Evolutionary conservation across 2,888 invertebrate species (phyloP).

Genomic region (Mycogona germanica): DNA sequence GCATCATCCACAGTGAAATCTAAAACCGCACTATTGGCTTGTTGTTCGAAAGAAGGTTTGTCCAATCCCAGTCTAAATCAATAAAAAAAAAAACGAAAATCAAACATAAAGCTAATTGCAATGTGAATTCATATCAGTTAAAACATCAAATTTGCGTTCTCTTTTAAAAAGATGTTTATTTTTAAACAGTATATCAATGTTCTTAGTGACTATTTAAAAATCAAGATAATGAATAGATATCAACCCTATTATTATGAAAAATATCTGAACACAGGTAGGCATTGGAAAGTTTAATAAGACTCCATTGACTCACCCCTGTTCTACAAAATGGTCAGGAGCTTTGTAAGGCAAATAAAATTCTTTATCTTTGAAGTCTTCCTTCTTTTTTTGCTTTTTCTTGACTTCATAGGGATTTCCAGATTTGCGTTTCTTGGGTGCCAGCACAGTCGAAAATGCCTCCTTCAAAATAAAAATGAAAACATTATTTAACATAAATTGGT

Average conservation of each 20-base stretch:
- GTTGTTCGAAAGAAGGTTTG: slow-evolving; percentile 56
- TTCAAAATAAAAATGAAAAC: slow-evolving; percentile 29
- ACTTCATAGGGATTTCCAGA: neutral
- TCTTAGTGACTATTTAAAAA: too few species aligned
- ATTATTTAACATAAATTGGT: neutral
- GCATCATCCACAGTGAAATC: slow-evolving; percentile 75
- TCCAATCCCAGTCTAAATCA: slow-evolving; percentile 53
- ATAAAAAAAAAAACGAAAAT: slow-evolving; percentile 8
- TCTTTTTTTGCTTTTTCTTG: slow-evolving; percentile 24
- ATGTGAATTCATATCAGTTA: too few species aligned
- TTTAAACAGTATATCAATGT: too few species aligned
- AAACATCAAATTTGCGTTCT: too few species aligned
- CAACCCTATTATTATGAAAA: neutral
- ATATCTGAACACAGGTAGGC: neutral
- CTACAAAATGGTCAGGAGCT: slow-evolving; percentile 72
- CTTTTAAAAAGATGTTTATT: too few species aligned
- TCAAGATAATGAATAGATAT: too few species aligned
- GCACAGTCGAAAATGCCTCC: slow-evolving; percentile 44
- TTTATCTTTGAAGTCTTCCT: slow-evolving; percentile 41
- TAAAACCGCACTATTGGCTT: slow-evolving; percentile 63
- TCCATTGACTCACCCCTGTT: slow-evolving; percentile 55
- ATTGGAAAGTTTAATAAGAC: too few species aligned
- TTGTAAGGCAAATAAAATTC: slow-evolving; percentile 80
- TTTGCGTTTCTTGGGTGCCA: slow-evolving; percentile 41
- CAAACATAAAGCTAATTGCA: too few species aligned